Evolutionary conservation across 2,113 vertebrate genomes (phyloP).

Genomic region (Percopsis transmontana): DNA sequence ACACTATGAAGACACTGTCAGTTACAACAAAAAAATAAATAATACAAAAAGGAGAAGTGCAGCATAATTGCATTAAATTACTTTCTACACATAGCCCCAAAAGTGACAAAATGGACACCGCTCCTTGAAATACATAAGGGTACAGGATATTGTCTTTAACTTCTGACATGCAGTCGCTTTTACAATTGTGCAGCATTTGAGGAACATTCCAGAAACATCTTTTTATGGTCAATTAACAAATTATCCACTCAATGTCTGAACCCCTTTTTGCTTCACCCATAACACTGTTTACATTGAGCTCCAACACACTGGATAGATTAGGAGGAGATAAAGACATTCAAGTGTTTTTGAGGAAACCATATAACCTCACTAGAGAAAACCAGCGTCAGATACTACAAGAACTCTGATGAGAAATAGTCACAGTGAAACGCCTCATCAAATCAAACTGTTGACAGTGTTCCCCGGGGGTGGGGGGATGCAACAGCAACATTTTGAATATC

Average conservation of each 20-base stretch:
- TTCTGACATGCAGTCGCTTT: no score
- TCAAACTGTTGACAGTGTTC: neutral
- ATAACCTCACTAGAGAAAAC: neutral
- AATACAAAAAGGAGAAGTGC: no score
- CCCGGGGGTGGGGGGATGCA: neutral
- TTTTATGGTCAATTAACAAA: neutral
- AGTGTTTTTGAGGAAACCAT: conserved; percentile 10
- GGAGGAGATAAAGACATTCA: conserved; percentile 15
- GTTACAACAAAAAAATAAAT: no score
- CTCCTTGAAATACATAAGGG: no score
- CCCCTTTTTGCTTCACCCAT: neutral
- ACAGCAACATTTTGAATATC: neutral
- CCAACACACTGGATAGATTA: neutral
- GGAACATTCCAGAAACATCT: conserved; percentile 11
- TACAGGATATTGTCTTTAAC: no score
- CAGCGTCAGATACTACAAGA: conserved; percentile 1
- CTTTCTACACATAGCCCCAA: no score
- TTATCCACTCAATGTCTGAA: neutral
- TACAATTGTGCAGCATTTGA: no score
- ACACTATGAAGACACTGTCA: no score
- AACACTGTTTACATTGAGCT: conserved; percentile 1
- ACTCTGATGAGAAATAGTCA: neutral
- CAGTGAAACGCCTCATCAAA: conserved; percentile 2
- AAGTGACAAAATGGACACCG: no score
- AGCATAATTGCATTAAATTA: no score